Percentiles rank a stretch among this genome's conserved stretches.
These are phyloP conservation scores for Microtus oregoni DNA, from an alignment of 2,113 vertebrate species.

Conservation along the genomic window DNA sequence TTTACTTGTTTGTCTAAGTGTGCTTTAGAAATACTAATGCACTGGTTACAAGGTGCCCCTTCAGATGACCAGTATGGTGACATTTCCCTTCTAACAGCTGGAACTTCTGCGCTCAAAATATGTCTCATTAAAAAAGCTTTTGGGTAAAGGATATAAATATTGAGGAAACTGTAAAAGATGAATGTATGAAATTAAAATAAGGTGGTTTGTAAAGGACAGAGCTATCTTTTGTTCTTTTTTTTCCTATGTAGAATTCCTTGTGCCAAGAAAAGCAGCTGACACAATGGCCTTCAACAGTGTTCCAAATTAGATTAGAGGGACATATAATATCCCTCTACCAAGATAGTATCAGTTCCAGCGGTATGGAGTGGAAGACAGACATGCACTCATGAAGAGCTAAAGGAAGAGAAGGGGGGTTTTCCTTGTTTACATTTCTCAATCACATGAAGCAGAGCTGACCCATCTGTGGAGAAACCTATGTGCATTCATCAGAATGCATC, in stretches of 20 bases:
- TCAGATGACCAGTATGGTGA: not conserved
- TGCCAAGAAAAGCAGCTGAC: not conserved
- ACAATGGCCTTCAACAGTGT: not conserved
- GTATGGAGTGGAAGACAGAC: fast-evolving
- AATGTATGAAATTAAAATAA: not conserved
- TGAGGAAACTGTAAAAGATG: not conserved
- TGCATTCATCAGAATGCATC: not conserved
- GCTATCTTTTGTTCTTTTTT: not conserved
- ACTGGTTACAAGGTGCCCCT: not conserved
- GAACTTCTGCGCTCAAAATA: not conserved
- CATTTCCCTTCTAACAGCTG: not conserved
- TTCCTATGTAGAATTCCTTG: too few relatives aligned
- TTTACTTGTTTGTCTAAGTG: constrained; percentile 4
- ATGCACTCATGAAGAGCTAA: not conserved
- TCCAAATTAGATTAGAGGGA: not conserved
- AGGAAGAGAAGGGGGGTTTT: not conserved
- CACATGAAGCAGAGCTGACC: not conserved
- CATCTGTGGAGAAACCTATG: not conserved
- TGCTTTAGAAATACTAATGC: not conserved
- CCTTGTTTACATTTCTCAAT: too few relatives aligned
- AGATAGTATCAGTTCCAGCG: too few relatives aligned
- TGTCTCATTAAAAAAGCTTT: not conserved
- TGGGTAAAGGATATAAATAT: not conserved
- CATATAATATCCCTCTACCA: not conserved
- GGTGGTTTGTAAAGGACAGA: not conserved